A percentile compares a stretch with the other conserved stretches of the same genome.
Conservation (phyloP, 2,113 vertebrate genomes). For the Cairina moschata region DNA sequence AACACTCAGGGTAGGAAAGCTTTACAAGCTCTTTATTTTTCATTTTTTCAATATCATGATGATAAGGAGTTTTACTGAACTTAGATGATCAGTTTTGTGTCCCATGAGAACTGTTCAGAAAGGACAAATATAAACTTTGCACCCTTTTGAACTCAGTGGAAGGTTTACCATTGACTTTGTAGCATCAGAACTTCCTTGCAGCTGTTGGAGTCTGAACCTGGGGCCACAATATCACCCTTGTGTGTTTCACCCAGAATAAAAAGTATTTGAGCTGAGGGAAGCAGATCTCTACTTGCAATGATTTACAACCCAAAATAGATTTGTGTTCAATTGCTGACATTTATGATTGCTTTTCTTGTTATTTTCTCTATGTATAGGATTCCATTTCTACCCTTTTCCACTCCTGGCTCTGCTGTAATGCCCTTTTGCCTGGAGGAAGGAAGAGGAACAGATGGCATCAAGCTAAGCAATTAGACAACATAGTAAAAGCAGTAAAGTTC, state of each 20-base stretch:
- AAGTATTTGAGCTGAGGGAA: neutral
- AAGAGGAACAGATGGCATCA: slow-evolving; percentile 43
- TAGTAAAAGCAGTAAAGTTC: slow-evolving; percentile 19
- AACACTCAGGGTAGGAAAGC: neutral
- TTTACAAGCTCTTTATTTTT: neutral
- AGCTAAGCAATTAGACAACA: slow-evolving; percentile 30
- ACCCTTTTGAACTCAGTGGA: neutral
- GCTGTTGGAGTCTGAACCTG: neutral
- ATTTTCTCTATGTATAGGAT: neutral
- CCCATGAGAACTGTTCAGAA: neutral
- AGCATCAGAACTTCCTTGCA: neutral
- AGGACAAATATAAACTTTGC: neutral
- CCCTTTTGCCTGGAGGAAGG: slow-evolving; percentile 41
- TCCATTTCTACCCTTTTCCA: neutral
- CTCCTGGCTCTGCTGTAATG: neutral
- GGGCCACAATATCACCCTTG: neutral
- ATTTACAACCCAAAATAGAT: neutral
- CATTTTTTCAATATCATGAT: neutral
- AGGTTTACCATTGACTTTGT: neutral
- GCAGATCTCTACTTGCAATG: neutral
- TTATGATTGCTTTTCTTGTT: slow-evolving; percentile 33
- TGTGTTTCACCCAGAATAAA: neutral
- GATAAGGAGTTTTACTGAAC: neutral
- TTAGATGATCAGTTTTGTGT: neutral
- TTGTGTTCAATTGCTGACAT: neutral